These are phyloP conservation scores for Manacus vitellinus DNA, from an alignment of 2,113 vertebrate species.

Conservation along the genomic window DNA sequence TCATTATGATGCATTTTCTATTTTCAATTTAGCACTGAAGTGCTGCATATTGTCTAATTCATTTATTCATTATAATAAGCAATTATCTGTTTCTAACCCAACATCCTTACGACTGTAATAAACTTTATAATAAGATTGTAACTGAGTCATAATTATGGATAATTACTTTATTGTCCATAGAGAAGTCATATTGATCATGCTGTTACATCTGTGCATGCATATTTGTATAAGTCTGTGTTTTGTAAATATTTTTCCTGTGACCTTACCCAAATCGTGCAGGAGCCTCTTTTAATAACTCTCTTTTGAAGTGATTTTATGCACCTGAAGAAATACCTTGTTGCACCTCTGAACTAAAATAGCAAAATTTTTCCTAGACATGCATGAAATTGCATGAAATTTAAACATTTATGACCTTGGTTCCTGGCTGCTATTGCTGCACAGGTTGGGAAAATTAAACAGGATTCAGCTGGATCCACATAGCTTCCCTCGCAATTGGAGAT, in stretches of 20 bases:
- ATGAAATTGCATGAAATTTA: constrained; percentile 38
- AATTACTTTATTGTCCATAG: neutral
- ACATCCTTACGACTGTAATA: neutral
- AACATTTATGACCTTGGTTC: neutral
- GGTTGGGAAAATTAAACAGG: neutral
- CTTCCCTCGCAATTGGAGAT: neutral
- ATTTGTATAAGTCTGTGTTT: neutral
- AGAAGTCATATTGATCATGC: neutral
- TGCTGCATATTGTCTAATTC: neutral
- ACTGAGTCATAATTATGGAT: neutral
- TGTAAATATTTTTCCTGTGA: neutral
- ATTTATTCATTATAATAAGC: neutral
- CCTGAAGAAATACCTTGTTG: neutral
- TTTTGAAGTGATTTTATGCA: neutral
- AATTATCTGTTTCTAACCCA: neutral
- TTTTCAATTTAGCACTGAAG: neutral
- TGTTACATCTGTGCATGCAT: neutral
- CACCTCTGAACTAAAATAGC: neutral
- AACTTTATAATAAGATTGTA: neutral
- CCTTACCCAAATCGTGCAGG: neutral
- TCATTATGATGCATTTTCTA: neutral
- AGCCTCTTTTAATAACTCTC: neutral
- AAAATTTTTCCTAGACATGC: neutral
- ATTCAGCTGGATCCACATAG: neutral
- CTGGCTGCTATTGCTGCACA: neutral